Conservation (phyloP, 2,797 vertebrate species). For the Enoplosus armatus region DNA sequence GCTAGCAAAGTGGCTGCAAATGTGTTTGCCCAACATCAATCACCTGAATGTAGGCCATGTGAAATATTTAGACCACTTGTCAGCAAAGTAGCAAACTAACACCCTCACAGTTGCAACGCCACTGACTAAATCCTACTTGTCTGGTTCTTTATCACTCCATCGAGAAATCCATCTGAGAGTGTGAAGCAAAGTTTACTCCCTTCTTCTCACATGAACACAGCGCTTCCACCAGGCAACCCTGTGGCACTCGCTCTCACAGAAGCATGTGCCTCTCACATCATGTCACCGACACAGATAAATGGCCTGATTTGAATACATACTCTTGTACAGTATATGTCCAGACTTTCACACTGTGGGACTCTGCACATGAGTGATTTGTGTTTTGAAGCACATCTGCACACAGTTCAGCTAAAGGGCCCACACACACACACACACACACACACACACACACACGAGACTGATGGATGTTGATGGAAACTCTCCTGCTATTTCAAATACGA, state of each 20-base stretch:
- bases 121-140: constrained; percentile 14
- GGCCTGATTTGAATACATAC: constrained; percentile 35
- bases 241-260: constrained; percentile 26
- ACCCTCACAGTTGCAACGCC: neutral
- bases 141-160: constrained; percentile 19
- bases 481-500: constrained; percentile 11
- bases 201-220: constrained; percentile 34
- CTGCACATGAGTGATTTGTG: neutral
- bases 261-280: constrained; percentile 15
- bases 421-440: constrained; percentile 12
- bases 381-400: neutral
- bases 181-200: constrained; percentile 37
- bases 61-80: constrained; percentile 41
- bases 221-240: constrained; percentile 25
- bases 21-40: constrained; percentile 32
- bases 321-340: constrained; percentile 5
- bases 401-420: neutral
- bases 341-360: constrained; percentile 4
- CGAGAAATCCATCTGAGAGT: constrained; percentile 46
- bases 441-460: constrained; percentile 5
- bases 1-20: constrained; percentile 27
- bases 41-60: constrained; percentile 22
- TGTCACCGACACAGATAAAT: constrained; percentile 25
- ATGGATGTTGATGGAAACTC: constrained; percentile 28
- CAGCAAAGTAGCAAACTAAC: constrained; percentile 21